Evolutionary conservation across 2,888 invertebrate species (phyloP).

Genomic region (Ormia ochracea): DNA sequence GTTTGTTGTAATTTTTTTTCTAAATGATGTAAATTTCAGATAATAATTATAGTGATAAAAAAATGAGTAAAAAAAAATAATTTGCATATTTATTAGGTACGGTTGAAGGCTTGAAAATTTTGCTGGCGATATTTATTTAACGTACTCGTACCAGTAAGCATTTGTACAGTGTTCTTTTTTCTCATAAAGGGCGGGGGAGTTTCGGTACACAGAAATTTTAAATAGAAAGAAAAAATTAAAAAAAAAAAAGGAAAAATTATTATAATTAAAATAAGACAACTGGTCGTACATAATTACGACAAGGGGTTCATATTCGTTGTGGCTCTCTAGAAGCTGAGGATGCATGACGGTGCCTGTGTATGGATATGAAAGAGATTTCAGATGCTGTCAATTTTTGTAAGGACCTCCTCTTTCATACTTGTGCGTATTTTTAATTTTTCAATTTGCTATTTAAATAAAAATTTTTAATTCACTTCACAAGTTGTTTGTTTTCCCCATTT

Average conservation of each 20-base stretch:
- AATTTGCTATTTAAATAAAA: conserved; percentile 53
- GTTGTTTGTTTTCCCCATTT: conserved; percentile 22
- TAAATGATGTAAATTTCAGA: conserved; percentile 33
- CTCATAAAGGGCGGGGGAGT: neutral
- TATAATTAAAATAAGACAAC: conserved; percentile 72
- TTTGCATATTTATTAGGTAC: conserved; percentile 67
- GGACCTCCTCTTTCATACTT: conserved; percentile 1
- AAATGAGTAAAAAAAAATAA: conserved; percentile 48
- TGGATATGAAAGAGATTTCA: neutral
- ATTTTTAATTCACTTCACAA: conserved; percentile 43
- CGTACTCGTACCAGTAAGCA: neutral
- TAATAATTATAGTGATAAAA: neutral
- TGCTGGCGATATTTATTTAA: conserved; percentile 41
- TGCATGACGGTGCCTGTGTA: neutral
- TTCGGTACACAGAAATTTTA: conserved; percentile 5
- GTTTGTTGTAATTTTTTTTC: neutral
- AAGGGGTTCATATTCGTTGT: conserved; percentile 30
- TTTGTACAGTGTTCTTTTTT: neutral
- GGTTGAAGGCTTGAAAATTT: conserved; percentile 49
- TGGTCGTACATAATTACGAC: conserved; percentile 70
- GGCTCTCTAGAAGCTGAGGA: neutral
- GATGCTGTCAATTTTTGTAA: conserved; percentile 22
- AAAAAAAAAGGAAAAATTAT: conserved; percentile 42
- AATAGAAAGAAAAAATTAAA: neutral
- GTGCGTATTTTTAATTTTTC: conserved; percentile 18